phyloP scores from a whole-genome alignment of 2,888 invertebrate genomes.

The Drosophila mettleri region DNA sequence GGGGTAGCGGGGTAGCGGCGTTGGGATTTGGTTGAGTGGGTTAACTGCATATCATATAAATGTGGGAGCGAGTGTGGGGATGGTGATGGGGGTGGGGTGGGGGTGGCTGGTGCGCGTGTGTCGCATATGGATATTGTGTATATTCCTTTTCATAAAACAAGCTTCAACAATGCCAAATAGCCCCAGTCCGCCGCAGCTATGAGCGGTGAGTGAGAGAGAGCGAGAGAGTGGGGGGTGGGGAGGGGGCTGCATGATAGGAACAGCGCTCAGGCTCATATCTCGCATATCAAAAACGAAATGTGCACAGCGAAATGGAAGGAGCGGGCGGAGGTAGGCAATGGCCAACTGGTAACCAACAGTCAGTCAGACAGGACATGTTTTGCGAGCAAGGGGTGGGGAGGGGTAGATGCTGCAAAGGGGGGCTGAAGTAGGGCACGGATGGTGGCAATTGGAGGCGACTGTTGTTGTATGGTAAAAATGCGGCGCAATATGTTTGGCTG shows the following conservation, averaged over 20 bases:
- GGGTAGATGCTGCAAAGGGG: not conserved
- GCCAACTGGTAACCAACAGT: constrained; percentile 72
- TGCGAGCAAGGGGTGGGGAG: constrained; percentile 20
- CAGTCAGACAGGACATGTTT: constrained; percentile 59
- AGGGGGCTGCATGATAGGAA: constrained; percentile 31
- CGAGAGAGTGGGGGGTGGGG: not conserved
- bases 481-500: constrained; percentile 79
- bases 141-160: constrained; percentile 67
- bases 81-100: too few relatives aligned
- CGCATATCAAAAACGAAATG: constrained; percentile 52
- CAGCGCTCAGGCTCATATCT: constrained; percentile 41
- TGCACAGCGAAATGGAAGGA: not conserved
- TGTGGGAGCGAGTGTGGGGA: constrained; percentile 29
- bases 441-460: constrained; percentile 10
- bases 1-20: not conserved
- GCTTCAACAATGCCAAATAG: constrained; percentile 63
- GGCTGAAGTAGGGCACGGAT: not conserved
- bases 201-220: too few relatives aligned
- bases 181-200: constrained; percentile 40
- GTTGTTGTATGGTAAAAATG: constrained; percentile 62
- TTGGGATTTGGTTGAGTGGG: constrained; percentile 16
- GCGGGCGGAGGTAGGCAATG: constrained; percentile 16
- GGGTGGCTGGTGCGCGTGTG: constrained; percentile 45
- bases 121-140: constrained; percentile 66
- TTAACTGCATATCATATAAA: constrained; percentile 52